Evolutionary conservation across 2,113 vertebrate genomes (phyloP).

Genomic region (Ellobius talpinus): DNA sequence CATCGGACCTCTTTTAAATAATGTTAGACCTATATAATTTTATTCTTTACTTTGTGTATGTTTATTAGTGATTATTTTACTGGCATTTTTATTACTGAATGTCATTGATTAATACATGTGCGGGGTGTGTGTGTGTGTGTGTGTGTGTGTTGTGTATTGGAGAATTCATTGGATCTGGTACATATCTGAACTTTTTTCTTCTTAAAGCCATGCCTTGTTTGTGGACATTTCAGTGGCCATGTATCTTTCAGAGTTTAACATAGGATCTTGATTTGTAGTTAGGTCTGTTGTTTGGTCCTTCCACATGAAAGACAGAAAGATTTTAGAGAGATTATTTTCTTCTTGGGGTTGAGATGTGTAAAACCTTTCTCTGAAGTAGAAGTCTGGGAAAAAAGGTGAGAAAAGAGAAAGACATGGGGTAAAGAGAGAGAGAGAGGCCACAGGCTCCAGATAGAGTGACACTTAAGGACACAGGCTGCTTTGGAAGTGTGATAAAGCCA

Average conservation of each 20-base stretch:
- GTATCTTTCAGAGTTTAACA: not conserved
- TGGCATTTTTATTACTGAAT: not conserved
- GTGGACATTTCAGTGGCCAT: not conserved
- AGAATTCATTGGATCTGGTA: not conserved
- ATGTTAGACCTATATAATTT: not conserved
- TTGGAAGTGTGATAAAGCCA: not conserved
- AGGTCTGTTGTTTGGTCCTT: fast-evolving
- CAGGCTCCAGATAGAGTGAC: not conserved
- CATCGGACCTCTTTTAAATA: not conserved
- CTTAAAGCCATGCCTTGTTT: not conserved
- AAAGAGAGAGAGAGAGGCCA: not conserved
- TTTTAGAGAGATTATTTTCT: not conserved
- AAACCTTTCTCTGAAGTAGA: not conserved
- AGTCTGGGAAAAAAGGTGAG: no score
- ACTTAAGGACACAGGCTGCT: no score
- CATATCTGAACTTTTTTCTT: not conserved
- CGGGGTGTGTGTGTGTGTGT: not conserved
- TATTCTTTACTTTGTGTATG: not conserved
- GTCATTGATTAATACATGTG: not conserved
- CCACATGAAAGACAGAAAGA: not conserved
- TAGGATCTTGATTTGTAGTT: fast-evolving
- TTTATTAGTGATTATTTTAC: not conserved
- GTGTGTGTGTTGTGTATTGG: not conserved
- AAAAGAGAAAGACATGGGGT: not conserved
- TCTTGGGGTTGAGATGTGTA: not conserved